Evolutionary conservation across 2,888 invertebrate genomes (phyloP), one percentile per base, ranked within the genome.

Genomic region (Hirtodrosophila histrioides): DNA sequence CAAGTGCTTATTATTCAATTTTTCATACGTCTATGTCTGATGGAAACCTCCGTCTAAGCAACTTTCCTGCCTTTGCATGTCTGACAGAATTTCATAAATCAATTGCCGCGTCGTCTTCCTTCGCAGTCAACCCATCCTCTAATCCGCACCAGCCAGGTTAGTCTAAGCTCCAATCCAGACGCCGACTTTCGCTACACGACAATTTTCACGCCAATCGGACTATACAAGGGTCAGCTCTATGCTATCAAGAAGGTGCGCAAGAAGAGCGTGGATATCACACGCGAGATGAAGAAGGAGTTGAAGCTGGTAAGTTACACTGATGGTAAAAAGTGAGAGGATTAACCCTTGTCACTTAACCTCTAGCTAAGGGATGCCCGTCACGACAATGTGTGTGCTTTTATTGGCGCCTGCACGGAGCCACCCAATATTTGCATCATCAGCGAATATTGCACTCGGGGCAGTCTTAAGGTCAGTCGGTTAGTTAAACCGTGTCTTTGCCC

Each of bases 271-370:
- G 98, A 98, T 85, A 96, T 98, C 51, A 97, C 95, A 4, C 93
- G 98, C 44, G 96, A 95, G 88, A 97, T 98, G 93, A 97, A 97
- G 90, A 98, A 97, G 90, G 98, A 98, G 92, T 93, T 98, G 2
- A 98, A 98, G 94, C 94, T 96, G 92, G 96, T 96, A 91, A 93
- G 94, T 5, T 17, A 29, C 10, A 41, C 4, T 12, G 11, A 10
- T n/a, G 10, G 0, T 10, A 1, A 4, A 24, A 3, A 36, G 8
- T 7, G 2, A 0, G 11, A 12, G 10, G 4, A 17, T 9, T 60
- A 17, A 50, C 6, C n/a, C 39, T n/a, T 3, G 4, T 35, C n/a
- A 7, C 7, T 5, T 37, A 9, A 2, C 5, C 33, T 2, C 4
- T 90, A 98, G 97, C 95, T 98, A 93, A 94, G 97, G 67, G 97